Percentiles rank a stretch among this genome's conserved stretches.
Conservation (phyloP, 2,888 invertebrate genomes). For the Drosophila fulvimacula region DNA sequence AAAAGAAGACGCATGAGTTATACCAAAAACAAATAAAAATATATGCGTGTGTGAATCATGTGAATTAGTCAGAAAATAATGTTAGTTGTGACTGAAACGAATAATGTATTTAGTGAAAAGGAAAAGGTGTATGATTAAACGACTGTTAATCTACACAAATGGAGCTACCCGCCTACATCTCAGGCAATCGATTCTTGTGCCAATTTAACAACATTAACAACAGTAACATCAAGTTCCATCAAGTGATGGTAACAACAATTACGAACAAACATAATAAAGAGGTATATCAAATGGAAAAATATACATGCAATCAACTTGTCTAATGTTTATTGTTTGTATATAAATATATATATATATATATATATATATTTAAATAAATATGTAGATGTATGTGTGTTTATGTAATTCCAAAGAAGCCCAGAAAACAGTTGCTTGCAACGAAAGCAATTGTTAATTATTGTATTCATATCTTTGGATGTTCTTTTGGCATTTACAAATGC, state of each 20-base stretch:
- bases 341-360: background rate
- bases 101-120: conserved; percentile 11
- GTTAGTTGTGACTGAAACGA: conserved; percentile 29
- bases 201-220: conserved; percentile 28
- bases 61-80: conserved; percentile 24
- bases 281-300: conserved; percentile 18
- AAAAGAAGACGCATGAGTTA: conserved; percentile 1
- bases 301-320: conserved; percentile 50
- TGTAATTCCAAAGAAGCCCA: conserved; percentile 21
- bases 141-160: background rate
- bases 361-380: too few relatives aligned
- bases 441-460: conserved; percentile 17
- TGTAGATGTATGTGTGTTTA: background rate
- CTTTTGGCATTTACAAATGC: conserved; percentile 83
- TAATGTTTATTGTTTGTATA: conserved; percentile 17
- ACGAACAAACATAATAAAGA: conserved; percentile 44
- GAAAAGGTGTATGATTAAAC: background rate
- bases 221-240: conserved; percentile 37
- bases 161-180: background rate
- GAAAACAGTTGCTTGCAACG: conserved; percentile 15
- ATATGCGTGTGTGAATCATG: conserved; percentile 1
- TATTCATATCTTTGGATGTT: conserved; percentile 17
- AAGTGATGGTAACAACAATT: conserved; percentile 41
- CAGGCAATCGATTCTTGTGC: conserved; percentile 2
- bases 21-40: conserved; percentile 2